Conservation (phyloP, 2,888 invertebrate species). For the Pilophorus perplexus region DNA sequence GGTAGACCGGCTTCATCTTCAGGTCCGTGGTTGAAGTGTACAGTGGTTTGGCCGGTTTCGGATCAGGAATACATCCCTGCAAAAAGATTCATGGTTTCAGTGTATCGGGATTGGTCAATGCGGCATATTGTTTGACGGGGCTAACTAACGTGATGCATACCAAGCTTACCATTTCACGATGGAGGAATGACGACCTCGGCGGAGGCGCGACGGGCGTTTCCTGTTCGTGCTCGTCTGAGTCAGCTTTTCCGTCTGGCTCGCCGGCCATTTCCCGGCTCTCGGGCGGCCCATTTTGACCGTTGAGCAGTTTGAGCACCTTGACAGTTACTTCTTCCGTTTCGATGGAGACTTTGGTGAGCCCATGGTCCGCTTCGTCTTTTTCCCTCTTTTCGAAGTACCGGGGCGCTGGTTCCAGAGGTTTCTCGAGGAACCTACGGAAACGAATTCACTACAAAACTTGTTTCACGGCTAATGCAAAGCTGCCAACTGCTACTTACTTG, state of each 20-base stretch:
- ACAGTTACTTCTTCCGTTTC: conserved; percentile 41
- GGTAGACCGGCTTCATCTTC: conserved; percentile 21
- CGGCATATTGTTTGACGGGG: too few relatives aligned
- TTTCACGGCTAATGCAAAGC: too few relatives aligned
- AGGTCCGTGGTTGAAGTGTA: conserved; percentile 5
- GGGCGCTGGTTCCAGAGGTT: not conserved
- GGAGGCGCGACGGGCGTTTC: conserved; percentile 60
- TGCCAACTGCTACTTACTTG: too few relatives aligned
- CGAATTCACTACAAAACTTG: too few relatives aligned
- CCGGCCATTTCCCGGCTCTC: conserved; percentile 75
- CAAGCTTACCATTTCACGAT: conserved; percentile 39
- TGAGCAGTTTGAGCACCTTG: conserved; percentile 46
- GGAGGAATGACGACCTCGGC: conserved; percentile 52
- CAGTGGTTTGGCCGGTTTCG: conserved; percentile 1
- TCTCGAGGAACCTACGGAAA: not conserved
- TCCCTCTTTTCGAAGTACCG: not conserved
- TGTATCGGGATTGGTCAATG: too few relatives aligned
- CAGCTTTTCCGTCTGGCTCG: conserved; percentile 83
- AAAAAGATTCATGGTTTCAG: not conserved
- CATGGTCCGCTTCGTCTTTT: conserved; percentile 3
- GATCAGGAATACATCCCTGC: not conserved
- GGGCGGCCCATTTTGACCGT: conserved; percentile 51
- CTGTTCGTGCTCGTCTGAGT: conserved; percentile 68
- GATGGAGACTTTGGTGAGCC: conserved; percentile 20
- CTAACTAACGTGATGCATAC: too few relatives aligned